phyloP scores from a whole-genome alignment of 2,888 invertebrate genomes.

The Parnassius smintheus region DNA sequence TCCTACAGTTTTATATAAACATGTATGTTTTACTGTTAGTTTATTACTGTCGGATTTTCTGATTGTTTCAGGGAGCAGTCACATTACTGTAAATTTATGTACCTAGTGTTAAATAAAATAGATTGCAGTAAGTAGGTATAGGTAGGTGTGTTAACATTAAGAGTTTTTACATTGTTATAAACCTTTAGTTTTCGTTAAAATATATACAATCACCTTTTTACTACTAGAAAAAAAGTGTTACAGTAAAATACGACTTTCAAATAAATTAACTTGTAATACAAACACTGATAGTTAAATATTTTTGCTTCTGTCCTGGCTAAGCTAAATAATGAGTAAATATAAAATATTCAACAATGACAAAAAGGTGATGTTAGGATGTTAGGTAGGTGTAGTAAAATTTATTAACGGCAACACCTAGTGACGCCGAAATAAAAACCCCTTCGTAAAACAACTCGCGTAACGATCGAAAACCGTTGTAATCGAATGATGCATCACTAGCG shows the following conservation, averaged over 20 bases:
- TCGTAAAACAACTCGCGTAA: conserved; percentile 33
- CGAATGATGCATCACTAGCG: conserved; percentile 56
- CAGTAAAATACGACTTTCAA: neutral
- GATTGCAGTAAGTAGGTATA: no score
- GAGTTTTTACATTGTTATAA: no score
- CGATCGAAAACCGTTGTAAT: conserved; percentile 52
- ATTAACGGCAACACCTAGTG: conserved; percentile 19
- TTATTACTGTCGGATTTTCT: no score
- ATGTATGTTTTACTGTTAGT: no score
- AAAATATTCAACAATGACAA: conserved; percentile 4
- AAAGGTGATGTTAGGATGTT: neutral
- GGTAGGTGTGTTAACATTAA: no score
- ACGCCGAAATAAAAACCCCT: conserved; percentile 34
- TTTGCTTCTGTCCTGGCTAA: neutral
- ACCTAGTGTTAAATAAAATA: no score
- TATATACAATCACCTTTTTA: conserved; percentile 9
- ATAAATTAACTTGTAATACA: no score
- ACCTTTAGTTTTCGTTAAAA: neutral
- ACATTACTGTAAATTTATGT: no score
- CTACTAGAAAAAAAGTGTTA: conserved; percentile 1
- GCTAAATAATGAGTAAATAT: conserved; percentile 5
- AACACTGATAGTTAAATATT: neutral
- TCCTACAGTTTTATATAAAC: no score
- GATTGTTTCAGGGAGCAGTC: no score
- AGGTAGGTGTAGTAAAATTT: conserved; percentile 8